Evolutionary conservation across 2,797 vertebrate genomes (phyloP).

Genomic region (Esox lucius): DNA sequence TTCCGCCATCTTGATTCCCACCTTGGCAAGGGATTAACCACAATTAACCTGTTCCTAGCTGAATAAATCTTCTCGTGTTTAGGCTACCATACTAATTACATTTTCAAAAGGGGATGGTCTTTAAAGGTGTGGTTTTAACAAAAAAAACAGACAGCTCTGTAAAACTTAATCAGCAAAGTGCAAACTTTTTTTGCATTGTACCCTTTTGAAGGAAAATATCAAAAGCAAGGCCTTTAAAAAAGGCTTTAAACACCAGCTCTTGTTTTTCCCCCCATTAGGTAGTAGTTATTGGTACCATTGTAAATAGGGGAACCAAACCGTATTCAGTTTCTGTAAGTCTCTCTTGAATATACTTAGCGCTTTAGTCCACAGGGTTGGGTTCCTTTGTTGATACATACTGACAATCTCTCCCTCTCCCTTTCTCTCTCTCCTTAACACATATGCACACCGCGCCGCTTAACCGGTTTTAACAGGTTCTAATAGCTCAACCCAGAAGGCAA

Average conservation of each 20-base stretch:
- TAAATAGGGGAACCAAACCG: slow-evolving; percentile 47
- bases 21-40: slow-evolving; percentile 11
- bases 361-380: slow-evolving; percentile 51
- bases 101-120: neutral
- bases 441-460: slow-evolving; percentile 42
- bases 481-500: slow-evolving; percentile 41
- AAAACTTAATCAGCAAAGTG: neutral
- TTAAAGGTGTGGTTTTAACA: neutral
- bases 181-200: neutral
- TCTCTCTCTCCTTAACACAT: neutral
- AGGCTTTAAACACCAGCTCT: neutral
- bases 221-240: neutral
- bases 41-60: neutral
- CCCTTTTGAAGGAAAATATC: neutral
- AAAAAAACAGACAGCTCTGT: neutral
- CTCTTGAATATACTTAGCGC: slow-evolving; percentile 43
- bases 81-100: neutral
- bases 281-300: neutral
- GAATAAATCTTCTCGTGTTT: neutral
- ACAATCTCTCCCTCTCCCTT: neutral
- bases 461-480: slow-evolving; percentile 53
- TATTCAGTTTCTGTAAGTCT: slow-evolving; percentile 61
- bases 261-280: neutral
- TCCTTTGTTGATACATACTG: slow-evolving; percentile 14
- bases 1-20: slow-evolving; percentile 77